phyloP scores from a whole-genome alignment of 2,888 invertebrate genomes.

The Chydorus sphaericus region DNA sequence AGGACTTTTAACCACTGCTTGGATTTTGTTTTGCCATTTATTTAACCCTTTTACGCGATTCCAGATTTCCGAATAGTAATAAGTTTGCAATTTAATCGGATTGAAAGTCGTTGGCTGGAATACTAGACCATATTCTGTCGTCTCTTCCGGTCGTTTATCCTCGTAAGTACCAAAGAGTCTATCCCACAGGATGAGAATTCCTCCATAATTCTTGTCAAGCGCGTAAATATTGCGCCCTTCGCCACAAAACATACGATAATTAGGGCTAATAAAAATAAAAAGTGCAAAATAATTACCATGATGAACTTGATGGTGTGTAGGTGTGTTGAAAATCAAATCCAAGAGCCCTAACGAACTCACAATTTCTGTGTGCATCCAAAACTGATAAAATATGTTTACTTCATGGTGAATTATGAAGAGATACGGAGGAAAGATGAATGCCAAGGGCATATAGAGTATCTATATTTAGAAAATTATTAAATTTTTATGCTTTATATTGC shows the following conservation, averaged over 20 bases:
- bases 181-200: slow-evolving; percentile 81
- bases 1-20: slow-evolving; percentile 64
- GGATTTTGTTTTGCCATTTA: slow-evolving; percentile 46
- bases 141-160: slow-evolving; percentile 50
- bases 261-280: slow-evolving; percentile 38
- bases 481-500: background rate
- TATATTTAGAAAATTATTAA: slow-evolving; percentile 1
- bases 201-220: slow-evolving; percentile 84
- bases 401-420: slow-evolving; percentile 70
- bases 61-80: slow-evolving; percentile 54
- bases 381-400: slow-evolving; percentile 78
- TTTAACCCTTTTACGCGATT: slow-evolving; percentile 43
- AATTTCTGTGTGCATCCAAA: slow-evolving; percentile 83
- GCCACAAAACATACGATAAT: slow-evolving; percentile 36
- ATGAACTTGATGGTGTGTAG: slow-evolving; percentile 75
- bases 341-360: slow-evolving; percentile 65
- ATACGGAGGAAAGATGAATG: slow-evolving; percentile 59
- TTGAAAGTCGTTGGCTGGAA: slow-evolving; percentile 66
- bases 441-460: slow-evolving; percentile 35
- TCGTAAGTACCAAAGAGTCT: slow-evolving; percentile 67
- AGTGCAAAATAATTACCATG: slow-evolving; percentile 45
- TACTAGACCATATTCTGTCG: slow-evolving; percentile 71
- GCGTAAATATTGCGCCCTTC: slow-evolving; percentile 78
- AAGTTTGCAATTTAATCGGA: slow-evolving; percentile 48
- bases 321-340: slow-evolving; percentile 74